Evolutionary conservation across 2,113 vertebrate species (phyloP), one percentile per base, ranked within the genome.

Genomic region (Albula goreensis): DNA sequence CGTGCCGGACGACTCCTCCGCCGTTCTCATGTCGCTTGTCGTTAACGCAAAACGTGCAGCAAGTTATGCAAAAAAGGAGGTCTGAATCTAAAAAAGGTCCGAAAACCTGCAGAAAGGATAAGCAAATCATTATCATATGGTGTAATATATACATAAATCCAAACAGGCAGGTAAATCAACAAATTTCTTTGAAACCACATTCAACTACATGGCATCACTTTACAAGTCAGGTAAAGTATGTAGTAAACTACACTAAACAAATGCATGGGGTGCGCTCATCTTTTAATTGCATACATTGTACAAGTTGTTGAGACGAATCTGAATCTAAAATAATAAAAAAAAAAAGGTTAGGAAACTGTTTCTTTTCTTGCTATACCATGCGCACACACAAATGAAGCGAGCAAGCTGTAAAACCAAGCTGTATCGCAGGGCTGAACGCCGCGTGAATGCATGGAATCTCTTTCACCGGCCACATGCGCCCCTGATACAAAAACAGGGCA

Each of bases 1-100:
- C 19, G 98, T 99, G 89, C 98, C 97, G 0, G 97, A 98, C 0
- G 97, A 97, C 51, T 97, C 97, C 91, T 99, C 98, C 1, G 96
- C 97, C 0, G 97, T 99, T 96, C 97, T 96, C 98, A 99, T 99
- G 25, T 89, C 91, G 89, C 5, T 50, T 50, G 48, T 80, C 19
- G 22, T 85, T 70, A 53, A 56, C 74, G 81, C 93, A 17, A 49
- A 88, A 80, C 10, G 31, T 41, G 31, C 5, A 74, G 51, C 86
- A 5, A 49, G 8, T 41, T 50, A 82, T 88, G 74, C 48, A 84
- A 85, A 70, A 17, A 15, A 87, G 90, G 88, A 13, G 79, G 15
- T 19, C 22, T 7, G 3, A 66, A 19, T 66, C 22, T 19, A 66
- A 66, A 66, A 66, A 66, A 15, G 57, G 60, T 1, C 17, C 49